Conservation (phyloP, 2,888 invertebrate genomes). For the Oxystoma pomonae region DNA sequence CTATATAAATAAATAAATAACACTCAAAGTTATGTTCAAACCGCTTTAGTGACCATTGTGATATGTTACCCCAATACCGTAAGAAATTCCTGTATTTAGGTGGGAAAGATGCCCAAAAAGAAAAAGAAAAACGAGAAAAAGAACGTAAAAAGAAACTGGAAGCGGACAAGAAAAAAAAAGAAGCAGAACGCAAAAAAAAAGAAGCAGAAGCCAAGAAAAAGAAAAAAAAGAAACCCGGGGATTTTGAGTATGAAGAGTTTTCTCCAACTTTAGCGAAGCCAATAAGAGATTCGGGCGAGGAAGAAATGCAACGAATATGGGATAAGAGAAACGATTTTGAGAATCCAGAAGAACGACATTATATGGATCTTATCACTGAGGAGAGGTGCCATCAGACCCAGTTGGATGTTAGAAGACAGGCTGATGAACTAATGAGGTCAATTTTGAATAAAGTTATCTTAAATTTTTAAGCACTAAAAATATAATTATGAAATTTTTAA, state of each 20-base stretch:
- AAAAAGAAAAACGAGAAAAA: conserved; percentile 33
- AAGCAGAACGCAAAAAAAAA: conserved; percentile 45
- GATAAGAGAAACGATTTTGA: conserved; percentile 48
- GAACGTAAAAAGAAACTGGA: conserved; percentile 33
- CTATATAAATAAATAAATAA: too few relatives aligned
- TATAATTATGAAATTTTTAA: too few relatives aligned
- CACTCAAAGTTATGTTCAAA: too few relatives aligned
- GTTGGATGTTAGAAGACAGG: conserved; percentile 60
- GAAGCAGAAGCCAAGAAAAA: conserved; percentile 38
- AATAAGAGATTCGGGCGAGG: conserved; percentile 30
- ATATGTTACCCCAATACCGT: too few relatives aligned
- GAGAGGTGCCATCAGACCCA: conserved; percentile 62
- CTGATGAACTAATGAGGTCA: conserved; percentile 62
- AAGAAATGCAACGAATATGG: conserved; percentile 52
- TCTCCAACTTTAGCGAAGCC: background rate
- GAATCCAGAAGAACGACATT: conserved; percentile 58
- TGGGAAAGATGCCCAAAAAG: conserved; percentile 33
- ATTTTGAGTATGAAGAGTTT: conserved; percentile 28
- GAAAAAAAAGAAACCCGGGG: conserved; percentile 34
- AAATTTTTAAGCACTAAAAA: too few relatives aligned
- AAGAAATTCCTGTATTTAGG: too few relatives aligned
- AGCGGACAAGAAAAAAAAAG: conserved; percentile 47
- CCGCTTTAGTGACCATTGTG: too few relatives aligned
- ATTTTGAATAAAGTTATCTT: too few relatives aligned
- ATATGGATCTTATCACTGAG: conserved; percentile 62